Conservation (phyloP, 2,888 invertebrate genomes). For the Perithous albicinctus region DNA sequence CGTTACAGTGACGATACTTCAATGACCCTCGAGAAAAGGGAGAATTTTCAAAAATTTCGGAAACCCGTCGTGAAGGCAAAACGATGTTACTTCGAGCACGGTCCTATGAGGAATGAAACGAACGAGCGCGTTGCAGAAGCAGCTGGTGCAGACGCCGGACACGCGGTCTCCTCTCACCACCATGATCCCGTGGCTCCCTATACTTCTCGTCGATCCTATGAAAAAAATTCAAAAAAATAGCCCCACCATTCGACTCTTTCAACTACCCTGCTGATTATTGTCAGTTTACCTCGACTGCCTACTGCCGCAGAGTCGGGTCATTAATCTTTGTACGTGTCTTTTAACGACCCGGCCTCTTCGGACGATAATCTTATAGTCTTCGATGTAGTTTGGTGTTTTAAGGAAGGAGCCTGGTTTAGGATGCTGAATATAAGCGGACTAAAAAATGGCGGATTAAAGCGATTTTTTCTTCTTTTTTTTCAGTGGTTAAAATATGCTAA, state of each 20-base stretch:
- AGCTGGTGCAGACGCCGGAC: conserved; percentile 75
- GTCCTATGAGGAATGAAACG: conserved; percentile 78
- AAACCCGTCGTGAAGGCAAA: conserved; percentile 31
- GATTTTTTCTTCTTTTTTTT: background rate
- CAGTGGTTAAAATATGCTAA: too few relatives aligned
- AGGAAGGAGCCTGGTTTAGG: too few relatives aligned
- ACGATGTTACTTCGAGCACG: conserved; percentile 73
- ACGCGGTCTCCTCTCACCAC: conserved; percentile 71
- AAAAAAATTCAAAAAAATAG: conserved; percentile 24
- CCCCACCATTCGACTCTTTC: conserved; percentile 23
- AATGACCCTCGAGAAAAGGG: background rate
- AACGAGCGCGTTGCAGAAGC: conserved; percentile 72
- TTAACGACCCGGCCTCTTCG: conserved; percentile 27
- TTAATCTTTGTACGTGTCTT: conserved; percentile 40
- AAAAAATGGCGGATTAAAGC: too few relatives aligned
- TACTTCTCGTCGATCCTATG: conserved; percentile 39
- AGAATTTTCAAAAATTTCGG: background rate
- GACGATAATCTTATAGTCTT: too few relatives aligned
- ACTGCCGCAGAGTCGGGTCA: conserved; percentile 37
- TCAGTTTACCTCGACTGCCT: conserved; percentile 24
- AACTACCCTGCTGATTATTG: conserved; percentile 27
- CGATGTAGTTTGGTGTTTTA: background rate
- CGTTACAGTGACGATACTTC: background rate
- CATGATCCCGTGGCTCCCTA: conserved; percentile 42
- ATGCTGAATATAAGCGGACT: too few relatives aligned